Conservation (phyloP, 2,797 vertebrate genomes). For the Champsocephalus esox region DNA sequence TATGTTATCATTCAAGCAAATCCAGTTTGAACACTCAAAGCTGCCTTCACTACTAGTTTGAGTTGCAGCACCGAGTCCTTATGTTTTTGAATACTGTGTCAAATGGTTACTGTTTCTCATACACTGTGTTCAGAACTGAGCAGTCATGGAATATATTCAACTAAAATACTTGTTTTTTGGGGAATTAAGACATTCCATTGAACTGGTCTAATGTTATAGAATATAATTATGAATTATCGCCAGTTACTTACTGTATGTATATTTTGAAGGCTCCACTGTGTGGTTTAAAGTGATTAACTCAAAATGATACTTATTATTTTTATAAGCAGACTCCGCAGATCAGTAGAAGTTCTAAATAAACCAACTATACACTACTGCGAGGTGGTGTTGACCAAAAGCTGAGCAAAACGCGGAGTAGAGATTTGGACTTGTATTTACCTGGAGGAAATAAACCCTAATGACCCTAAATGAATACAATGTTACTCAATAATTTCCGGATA, state of each 20-base stretch:
- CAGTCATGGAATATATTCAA: background rate
- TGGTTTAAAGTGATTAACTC: background rate
- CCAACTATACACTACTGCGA: too few relatives aligned
- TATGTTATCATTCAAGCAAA: slow-evolving; percentile 46
- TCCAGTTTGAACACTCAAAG: slow-evolving; percentile 25
- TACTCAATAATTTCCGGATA: background rate
- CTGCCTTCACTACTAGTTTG: slow-evolving; percentile 36
- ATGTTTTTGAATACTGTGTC: background rate
- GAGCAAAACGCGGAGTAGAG: background rate
- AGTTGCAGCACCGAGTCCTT: background rate
- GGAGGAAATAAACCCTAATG: too few relatives aligned
- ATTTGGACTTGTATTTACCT: background rate
- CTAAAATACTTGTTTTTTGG: background rate
- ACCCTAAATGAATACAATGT: too few relatives aligned
- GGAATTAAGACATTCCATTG: background rate
- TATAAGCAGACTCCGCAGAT: background rate
- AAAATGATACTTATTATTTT: too few relatives aligned
- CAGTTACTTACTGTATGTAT: background rate
- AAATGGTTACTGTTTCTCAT: background rate
- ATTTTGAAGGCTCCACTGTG: background rate
- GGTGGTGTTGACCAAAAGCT: background rate
- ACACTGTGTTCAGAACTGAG: background rate
- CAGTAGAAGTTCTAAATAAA: too few relatives aligned
- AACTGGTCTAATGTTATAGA: background rate
- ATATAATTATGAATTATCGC: background rate